These are phyloP conservation scores for Carlito syrichta DNA, from an alignment of 2,113 vertebrate species.

Conservation along the genomic window DNA sequence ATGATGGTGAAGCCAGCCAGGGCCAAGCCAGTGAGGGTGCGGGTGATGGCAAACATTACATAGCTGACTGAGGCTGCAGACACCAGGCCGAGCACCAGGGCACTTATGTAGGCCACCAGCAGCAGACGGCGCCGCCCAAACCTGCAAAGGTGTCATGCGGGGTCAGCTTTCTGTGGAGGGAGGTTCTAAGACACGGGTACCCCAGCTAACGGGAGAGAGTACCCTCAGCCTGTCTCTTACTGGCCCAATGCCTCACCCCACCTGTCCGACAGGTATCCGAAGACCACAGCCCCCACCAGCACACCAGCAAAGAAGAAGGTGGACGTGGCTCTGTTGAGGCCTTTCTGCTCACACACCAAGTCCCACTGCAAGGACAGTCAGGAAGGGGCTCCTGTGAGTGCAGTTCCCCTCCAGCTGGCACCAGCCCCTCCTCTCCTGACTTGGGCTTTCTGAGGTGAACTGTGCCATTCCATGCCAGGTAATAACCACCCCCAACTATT, in stretches of 20 bases:
- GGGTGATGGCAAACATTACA: conserved; percentile 83
- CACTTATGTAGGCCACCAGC: conserved; percentile 71
- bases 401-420: background rate
- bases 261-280: conserved; percentile 91
- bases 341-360: conserved; percentile 90
- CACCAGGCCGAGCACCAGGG: conserved; percentile 54
- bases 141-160: conserved; percentile 66
- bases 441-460: background rate
- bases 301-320: conserved; percentile 91
- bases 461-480: background rate
- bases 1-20: conserved; percentile 87
- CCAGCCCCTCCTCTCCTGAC: background rate
- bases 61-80: conserved; percentile 84
- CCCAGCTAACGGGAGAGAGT: background rate
- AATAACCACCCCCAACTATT: background rate
- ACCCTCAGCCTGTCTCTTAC: background rate
- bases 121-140: conserved; percentile 83
- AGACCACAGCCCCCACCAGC: conserved; percentile 87
- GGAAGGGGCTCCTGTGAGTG: background rate
- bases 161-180: background rate
- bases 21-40: conserved; percentile 83
- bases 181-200: background rate
- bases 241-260: conserved; percentile 53
- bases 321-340: conserved; percentile 85
- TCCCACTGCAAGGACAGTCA: conserved; percentile 87